These are phyloP conservation scores for Thera obeliscata DNA, from an alignment of 2,888 invertebrate species.

Conservation along the genomic window DNA sequence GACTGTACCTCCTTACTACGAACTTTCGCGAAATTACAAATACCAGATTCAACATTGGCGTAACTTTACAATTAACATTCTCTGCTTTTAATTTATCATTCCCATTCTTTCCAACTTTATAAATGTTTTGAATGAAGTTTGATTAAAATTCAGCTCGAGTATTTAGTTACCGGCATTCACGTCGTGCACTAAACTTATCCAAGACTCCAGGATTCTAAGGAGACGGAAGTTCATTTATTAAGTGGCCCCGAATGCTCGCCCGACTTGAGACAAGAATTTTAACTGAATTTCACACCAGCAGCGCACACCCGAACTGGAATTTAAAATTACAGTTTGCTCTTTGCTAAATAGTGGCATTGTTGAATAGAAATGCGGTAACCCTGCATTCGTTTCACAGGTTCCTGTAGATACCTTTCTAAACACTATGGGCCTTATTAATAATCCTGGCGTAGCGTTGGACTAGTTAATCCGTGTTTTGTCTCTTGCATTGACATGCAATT, in stretches of 20 bases:
- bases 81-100: slow-evolving; percentile 22
- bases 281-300: slow-evolving; percentile 56
- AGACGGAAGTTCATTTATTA: slow-evolving; percentile 61
- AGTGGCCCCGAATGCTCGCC: slow-evolving; percentile 55
- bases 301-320: slow-evolving; percentile 43
- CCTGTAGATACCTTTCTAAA: too few relatives aligned
- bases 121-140: slow-evolving; percentile 36
- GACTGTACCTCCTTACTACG: not conserved
- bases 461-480: too few relatives aligned
- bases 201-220: slow-evolving; percentile 44
- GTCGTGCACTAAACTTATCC: slow-evolving; percentile 32
- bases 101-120: slow-evolving; percentile 23
- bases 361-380: slow-evolving; percentile 12
- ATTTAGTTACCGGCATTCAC: slow-evolving; percentile 35
- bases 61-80: slow-evolving; percentile 12
- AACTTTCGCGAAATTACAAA: not conserved
- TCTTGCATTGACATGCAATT: too few relatives aligned
- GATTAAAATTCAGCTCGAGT: slow-evolving; percentile 37
- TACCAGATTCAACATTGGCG: not conserved
- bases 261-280: slow-evolving; percentile 55
- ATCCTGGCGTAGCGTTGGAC: too few relatives aligned
- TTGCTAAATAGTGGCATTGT: slow-evolving; percentile 15
- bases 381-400: slow-evolving; percentile 2
- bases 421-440: too few relatives aligned
- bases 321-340: slow-evolving; percentile 39